phyloP scores from a whole-genome alignment of 2,888 invertebrate species.

The Latrodectus hesperus region DNA sequence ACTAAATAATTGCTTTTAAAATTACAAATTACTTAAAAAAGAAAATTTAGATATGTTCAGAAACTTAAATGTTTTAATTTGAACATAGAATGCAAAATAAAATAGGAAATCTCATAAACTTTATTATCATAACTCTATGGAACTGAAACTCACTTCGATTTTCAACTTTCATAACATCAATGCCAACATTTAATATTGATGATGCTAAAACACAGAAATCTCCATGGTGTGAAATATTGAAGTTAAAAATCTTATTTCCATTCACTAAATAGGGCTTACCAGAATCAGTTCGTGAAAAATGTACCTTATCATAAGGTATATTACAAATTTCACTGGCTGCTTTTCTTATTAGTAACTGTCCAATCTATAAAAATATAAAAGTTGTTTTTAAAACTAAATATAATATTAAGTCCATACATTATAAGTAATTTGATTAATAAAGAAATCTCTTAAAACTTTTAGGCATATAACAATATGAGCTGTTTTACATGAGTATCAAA shows the following conservation, averaged over 20 bases:
- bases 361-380: conserved; percentile 75
- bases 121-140: too few species aligned
- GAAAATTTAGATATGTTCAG: too few species aligned
- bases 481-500: too few species aligned
- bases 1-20: too few species aligned
- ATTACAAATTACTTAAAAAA: too few species aligned
- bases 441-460: too few species aligned
- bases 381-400: not conserved
- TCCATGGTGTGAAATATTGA: conserved; percentile 96
- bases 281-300: conserved; percentile 74
- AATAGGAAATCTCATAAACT: too few species aligned
- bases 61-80: too few species aligned
- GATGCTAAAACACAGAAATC: conserved; percentile 84
- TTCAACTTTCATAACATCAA: conserved; percentile 93
- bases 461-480: too few species aligned
- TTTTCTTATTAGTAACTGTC: conserved; percentile 89
- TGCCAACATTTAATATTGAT: conserved; percentile 75
- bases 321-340: conserved; percentile 81
- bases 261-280: conserved; percentile 75
- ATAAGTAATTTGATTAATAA: too few species aligned
- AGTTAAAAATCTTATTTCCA: conserved; percentile 76
- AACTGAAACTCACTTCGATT: conserved; percentile 74
- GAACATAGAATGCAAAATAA: too few species aligned
- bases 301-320: conserved; percentile 82
- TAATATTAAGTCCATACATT: too few species aligned